Percentiles rank a stretch among this genome's conserved stretches.
Conservation (phyloP, 2,888 invertebrate species). For the Adelphocoris suturalis region DNA sequence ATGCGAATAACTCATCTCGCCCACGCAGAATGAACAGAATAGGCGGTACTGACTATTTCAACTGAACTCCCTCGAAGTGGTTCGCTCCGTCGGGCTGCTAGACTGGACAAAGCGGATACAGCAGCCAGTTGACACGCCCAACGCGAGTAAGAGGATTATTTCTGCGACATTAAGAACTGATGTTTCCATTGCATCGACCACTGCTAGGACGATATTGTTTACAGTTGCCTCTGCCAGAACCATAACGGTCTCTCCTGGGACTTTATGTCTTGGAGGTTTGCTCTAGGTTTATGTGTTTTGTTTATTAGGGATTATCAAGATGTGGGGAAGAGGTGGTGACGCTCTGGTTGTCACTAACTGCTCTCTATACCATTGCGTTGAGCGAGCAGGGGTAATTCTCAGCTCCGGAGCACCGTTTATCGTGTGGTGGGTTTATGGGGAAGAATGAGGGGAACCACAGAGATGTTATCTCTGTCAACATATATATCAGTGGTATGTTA, state of each 20-base stretch:
- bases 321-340: not conserved
- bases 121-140: not conserved
- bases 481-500: not conserved
- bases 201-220: not conserved
- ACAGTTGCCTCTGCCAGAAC: not conserved
- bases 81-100: not conserved
- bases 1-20: not conserved
- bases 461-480: not conserved
- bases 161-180: not conserved
- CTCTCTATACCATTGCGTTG: not conserved
- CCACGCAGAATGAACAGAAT: not conserved
- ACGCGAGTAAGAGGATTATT: not conserved
- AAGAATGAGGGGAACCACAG: not conserved
- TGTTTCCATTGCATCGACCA: not conserved
- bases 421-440: not conserved
- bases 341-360: not conserved
- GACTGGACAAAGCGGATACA: not conserved
- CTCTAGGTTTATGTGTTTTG: not conserved
- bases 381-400: not conserved
- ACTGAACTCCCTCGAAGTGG: not conserved
- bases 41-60: not conserved
- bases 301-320: not conserved
- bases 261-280: not conserved
- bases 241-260: not conserved
- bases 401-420: not conserved